A percentile compares a stretch with the other conserved stretches of the same genome.
Conservation (phyloP, 2,797 vertebrate genomes). For the Nannoperca obscura region DNA sequence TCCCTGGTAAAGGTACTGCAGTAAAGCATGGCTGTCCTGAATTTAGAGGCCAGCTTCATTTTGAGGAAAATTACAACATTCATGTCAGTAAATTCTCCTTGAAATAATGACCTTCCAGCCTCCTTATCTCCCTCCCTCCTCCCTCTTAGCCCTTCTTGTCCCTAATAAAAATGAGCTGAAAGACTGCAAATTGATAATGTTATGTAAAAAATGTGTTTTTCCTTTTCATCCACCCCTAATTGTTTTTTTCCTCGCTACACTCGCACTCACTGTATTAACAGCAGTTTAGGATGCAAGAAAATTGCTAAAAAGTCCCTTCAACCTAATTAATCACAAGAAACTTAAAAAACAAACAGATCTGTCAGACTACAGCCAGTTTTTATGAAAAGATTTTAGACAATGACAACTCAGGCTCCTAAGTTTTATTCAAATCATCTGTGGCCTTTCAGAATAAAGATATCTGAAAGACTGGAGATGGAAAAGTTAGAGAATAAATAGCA, state of each 20-base stretch:
- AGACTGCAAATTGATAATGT: slow-evolving; percentile 42
- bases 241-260: slow-evolving; percentile 24
- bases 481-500: neutral
- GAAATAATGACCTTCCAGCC: slow-evolving; percentile 31
- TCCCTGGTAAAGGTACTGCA: neutral
- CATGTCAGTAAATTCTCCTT: slow-evolving; percentile 27
- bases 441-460: slow-evolving; percentile 28
- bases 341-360: neutral
- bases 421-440: slow-evolving; percentile 11
- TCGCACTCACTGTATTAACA: slow-evolving; percentile 16
- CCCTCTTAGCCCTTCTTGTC: neutral
- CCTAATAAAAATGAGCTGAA: slow-evolving; percentile 32
- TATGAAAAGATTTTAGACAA: slow-evolving; percentile 12
- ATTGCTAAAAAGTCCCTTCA: slow-evolving; percentile 12
- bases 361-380: neutral
- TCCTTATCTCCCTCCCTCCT: slow-evolving; percentile 25
- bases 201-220: slow-evolving; percentile 37
- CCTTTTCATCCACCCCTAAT: slow-evolving; percentile 32
- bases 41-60: neutral
- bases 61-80: slow-evolving; percentile 7
- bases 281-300: slow-evolving; percentile 7
- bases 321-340: slow-evolving; percentile 14
- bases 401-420: neutral
- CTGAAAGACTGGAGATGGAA: slow-evolving; percentile 7
- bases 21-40: neutral